phyloP scores from a whole-genome alignment of 1,140 invertebrate species.

The Drosophila murphyi region DNA sequence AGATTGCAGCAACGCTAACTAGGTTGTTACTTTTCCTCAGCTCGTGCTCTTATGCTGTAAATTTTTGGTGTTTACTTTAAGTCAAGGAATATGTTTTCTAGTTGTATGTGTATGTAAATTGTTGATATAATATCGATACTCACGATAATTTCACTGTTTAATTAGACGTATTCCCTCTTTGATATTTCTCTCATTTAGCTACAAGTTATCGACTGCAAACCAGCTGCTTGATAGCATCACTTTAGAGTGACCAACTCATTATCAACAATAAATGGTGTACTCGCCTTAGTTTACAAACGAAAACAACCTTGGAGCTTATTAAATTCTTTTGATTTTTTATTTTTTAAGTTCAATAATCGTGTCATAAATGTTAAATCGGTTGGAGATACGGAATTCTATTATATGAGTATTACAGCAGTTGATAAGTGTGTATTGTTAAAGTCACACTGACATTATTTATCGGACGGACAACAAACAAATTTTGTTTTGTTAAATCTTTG shows the following conservation, averaged over 20 bases:
- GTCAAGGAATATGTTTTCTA: conserved; percentile 43
- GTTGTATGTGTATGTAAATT: conserved; percentile 51
- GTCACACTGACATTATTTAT: conserved; percentile 30
- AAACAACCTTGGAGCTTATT: no score
- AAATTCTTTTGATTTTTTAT: not conserved
- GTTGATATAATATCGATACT: conserved; percentile 54
- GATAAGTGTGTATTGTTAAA: conserved; percentile 6
- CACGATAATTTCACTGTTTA: conserved; percentile 31
- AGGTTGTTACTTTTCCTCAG: conserved; percentile 1
- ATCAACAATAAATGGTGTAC: no score
- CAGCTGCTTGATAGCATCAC: conserved; percentile 9
- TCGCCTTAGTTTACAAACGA: no score
- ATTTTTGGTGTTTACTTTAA: conserved; percentile 51
- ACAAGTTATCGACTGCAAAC: conserved; percentile 14
- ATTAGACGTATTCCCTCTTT: conserved; percentile 18
- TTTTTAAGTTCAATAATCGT: not conserved
- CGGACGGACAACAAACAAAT: conserved; percentile 8
- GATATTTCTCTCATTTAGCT: conserved; percentile 6
- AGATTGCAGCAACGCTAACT: conserved; percentile 30
- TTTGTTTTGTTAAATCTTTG: conserved; percentile 23
- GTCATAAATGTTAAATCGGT: no score
- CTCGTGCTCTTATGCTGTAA: conserved; percentile 34
- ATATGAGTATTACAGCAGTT: not conserved
- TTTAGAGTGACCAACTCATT: no score
- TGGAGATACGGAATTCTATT: not conserved